phyloP scores from a whole-genome alignment of 2,888 invertebrate species.

The Himalopsyche japonica region DNA sequence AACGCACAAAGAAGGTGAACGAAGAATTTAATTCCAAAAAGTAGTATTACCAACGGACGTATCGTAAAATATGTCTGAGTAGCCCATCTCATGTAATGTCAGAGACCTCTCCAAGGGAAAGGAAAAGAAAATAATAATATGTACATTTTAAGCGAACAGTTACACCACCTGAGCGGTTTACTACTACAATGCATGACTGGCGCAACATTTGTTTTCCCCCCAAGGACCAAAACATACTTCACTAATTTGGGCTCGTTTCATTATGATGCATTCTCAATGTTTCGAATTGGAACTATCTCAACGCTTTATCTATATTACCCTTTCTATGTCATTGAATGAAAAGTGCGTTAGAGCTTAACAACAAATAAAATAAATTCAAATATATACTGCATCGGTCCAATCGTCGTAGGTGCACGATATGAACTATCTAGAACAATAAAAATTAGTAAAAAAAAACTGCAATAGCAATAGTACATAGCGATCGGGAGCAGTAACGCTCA shows the following conservation, averaged over 20 bases:
- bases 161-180: not conserved
- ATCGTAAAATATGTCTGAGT: not conserved
- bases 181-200: not conserved
- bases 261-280: too few species aligned
- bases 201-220: not conserved
- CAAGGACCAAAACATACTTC: not conserved
- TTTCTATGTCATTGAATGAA: too few species aligned
- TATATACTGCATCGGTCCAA: too few species aligned
- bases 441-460: too few species aligned
- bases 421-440: too few species aligned
- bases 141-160: not conserved
- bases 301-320: too few species aligned
- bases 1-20: not conserved
- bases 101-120: not conserved
- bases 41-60: not conserved
- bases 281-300: too few species aligned
- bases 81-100: not conserved
- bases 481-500: too few species aligned
- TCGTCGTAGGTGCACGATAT: too few species aligned
- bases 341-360: too few species aligned
- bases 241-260: not conserved
- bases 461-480: too few species aligned
- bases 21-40: not conserved
- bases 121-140: not conserved
- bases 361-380: too few species aligned